phyloP scores from a whole-genome alignment of 35 echinoderm and acorn worm species.

The Diadema setosum region DNA sequence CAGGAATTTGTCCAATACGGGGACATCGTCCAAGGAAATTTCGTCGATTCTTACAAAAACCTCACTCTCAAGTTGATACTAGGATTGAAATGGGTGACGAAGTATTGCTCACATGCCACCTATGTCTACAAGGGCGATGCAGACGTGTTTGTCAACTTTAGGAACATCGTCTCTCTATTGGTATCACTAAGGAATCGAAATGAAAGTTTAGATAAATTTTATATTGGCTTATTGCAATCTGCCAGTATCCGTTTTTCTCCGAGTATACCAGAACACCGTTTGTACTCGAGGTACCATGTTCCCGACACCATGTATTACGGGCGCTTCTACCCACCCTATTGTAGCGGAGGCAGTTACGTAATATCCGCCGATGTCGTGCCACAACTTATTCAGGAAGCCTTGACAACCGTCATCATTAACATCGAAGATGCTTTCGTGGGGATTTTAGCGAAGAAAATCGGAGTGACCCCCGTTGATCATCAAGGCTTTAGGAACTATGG shows the following conservation, averaged over 20 bases:
- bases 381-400: constrained; percentile 48
- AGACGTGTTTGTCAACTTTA: constrained; percentile 85
- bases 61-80: constrained; percentile 58
- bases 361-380: constrained; percentile 78
- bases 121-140: constrained; percentile 92
- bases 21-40: constrained; percentile 78
- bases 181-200: neutral
- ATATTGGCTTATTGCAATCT: constrained; percentile 29
- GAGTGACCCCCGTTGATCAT: constrained; percentile 34
- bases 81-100: constrained; percentile 6
- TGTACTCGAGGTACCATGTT: constrained; percentile 48
- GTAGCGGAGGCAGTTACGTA: constrained; percentile 66
- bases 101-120: constrained; percentile 53
- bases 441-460: constrained; percentile 59
- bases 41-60: constrained; percentile 73
- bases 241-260: constrained; percentile 33
- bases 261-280: neutral
- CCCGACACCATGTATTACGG: constrained; percentile 57
- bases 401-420: constrained; percentile 50
- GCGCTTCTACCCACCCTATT: constrained; percentile 84
- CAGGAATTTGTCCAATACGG: constrained; percentile 60
- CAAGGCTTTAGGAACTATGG: constrained; percentile 82
- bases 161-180: constrained; percentile 55
- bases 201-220: constrained; percentile 30
- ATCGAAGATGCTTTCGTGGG: constrained; percentile 84